Base-by-base conservation (phyloP, 2,888 invertebrate genomes). In the Homarus gammarus region DNA sequence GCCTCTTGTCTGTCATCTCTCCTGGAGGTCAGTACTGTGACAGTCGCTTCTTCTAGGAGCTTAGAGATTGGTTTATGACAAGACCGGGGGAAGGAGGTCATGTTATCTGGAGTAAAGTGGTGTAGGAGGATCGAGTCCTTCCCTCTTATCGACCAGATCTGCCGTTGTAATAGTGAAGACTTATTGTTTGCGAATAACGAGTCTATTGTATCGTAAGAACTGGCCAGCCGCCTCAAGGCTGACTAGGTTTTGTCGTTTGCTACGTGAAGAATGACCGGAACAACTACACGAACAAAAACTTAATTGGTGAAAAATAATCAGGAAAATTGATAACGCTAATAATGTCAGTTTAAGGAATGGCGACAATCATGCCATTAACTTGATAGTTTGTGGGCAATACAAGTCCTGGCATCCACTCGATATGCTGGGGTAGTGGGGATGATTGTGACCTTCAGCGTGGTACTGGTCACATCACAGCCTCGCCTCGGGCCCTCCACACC, bases 1-100 rank as follows among this genome's bases (percentile, higher is more conserved):
- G 56, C 27, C 78, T 56, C 78, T 38, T 12, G 61, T 79, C 36
- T 44, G 61, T 79, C 79, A n/a, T 31, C 61, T n/a, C 61, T 3
- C 38, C 10, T 10, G 33, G 27, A 79, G 79, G 64, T 38, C 56
- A 36, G 27, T 79, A 64, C 61, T n/a, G 31, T 18, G 79, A 38
- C n/a, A 36, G 36, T 61, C 77, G 40, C 77, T 44, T 44, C 44
- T 44, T 5, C 44, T 8, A 44, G n/a, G n/a, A n/a, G n/a, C n/a
- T n/a, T n/a, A n/a, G n/a, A n/a, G n/a, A n/a, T n/a, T n/a, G n/a
- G n/a, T n/a, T n/a, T n/a, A n/a, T n/a, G n/a, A n/a, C n/a, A n/a
- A n/a, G n/a, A n/a, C n/a, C n/a, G n/a, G n/a, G n/a, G n/a, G n/a
- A n/a, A n/a, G n/a, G n/a, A n/a, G n/a, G n/a, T n/a, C n/a, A n/a